Evolutionary conservation across 2,113 vertebrate genomes (phyloP).

Genomic region (Scatophagus argus): DNA sequence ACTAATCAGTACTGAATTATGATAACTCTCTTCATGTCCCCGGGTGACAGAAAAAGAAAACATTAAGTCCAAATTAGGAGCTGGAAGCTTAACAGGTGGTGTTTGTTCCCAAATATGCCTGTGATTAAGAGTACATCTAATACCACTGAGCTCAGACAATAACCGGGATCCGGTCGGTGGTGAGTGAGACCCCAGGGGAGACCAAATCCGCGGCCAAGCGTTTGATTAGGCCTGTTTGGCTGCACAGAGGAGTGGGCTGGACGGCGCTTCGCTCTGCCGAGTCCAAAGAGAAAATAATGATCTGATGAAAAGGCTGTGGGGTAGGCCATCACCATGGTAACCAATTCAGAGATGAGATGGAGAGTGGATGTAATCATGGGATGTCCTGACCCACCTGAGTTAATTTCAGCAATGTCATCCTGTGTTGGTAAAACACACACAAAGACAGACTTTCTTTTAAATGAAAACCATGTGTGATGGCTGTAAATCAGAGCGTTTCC

Average conservation of each 20-base stretch:
- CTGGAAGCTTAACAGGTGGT: conserved; percentile 37
- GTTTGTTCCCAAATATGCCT: conserved; percentile 38
- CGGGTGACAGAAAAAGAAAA: not conserved
- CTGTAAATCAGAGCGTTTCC: conserved; percentile 18
- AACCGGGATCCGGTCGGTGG: conserved; percentile 5
- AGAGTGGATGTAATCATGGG: conserved; percentile 31
- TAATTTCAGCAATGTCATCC: conserved; percentile 29
- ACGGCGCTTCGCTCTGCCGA: not conserved
- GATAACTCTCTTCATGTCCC: not conserved
- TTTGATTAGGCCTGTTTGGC: conserved; percentile 60
- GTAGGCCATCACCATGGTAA: conserved; percentile 53
- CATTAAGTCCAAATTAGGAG: not conserved
- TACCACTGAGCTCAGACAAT: conserved; percentile 37
- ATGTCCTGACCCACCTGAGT: conserved; percentile 43
- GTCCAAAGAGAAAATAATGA: conserved; percentile 61
- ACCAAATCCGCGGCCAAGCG: conserved; percentile 31
- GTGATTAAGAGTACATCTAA: conserved; percentile 54
- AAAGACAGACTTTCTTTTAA: not conserved
- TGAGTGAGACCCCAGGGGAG: conserved; percentile 20
- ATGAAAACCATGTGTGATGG: conserved; percentile 1
- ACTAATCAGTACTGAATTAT: not conserved
- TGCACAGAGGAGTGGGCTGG: conserved; percentile 33
- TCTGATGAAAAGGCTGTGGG: conserved; percentile 48
- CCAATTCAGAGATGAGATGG: conserved; percentile 29
- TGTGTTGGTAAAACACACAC: not conserved